phyloP scores from a whole-genome alignment of 2,113 vertebrate species.

The Brachionichthys hirsutus region DNA sequence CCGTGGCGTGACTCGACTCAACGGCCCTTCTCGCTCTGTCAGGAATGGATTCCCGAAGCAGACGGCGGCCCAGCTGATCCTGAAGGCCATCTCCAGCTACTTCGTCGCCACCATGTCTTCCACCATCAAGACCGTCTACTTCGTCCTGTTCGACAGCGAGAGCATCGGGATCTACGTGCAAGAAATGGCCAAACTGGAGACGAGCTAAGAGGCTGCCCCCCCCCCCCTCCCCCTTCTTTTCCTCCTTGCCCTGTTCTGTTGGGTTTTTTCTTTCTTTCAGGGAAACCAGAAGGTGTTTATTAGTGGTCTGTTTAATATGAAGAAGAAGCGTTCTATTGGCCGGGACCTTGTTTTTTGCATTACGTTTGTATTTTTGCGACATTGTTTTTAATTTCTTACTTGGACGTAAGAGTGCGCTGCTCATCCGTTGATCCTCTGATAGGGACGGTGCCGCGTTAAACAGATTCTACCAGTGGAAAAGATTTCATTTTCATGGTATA shows the following conservation, averaged over 20 bases:
- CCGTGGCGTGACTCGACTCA: too few relatives aligned
- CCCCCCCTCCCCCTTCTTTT: not conserved
- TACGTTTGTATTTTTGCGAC: conserved; percentile 68
- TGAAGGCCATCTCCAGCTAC: conserved; percentile 98
- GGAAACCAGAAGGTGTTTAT: conserved; percentile 41
- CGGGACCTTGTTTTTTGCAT: conserved; percentile 65
- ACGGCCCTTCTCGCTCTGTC: conserved; percentile 4
- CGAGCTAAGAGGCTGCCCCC: conserved; percentile 87
- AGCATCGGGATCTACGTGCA: conserved; percentile 99
- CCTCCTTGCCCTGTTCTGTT: not conserved
- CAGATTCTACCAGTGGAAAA: conserved; percentile 30
- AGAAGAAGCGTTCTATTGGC: conserved; percentile 66
- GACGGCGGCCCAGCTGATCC: conserved; percentile 95
- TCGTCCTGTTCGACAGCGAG: conserved; percentile 97
- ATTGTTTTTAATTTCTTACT: conserved; percentile 67
- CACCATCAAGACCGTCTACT: conserved; percentile 98
- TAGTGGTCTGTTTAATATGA: conserved; percentile 50
- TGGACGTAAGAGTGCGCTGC: conserved; percentile 53
- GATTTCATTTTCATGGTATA: conserved; percentile 47
- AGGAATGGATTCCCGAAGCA: conserved; percentile 98
- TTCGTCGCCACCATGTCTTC: conserved; percentile 99
- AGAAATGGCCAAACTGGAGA: conserved; percentile 97
- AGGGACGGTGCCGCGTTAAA: conserved; percentile 36
- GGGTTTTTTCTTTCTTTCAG: conserved; percentile 28
- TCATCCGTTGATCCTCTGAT: conserved; percentile 45